A percentile compares a stretch with the other conserved stretches of the same genome.
These are phyloP conservation scores for Noctilio leporinus DNA, from an alignment of 2,113 vertebrate species.

Conservation along the genomic window DNA sequence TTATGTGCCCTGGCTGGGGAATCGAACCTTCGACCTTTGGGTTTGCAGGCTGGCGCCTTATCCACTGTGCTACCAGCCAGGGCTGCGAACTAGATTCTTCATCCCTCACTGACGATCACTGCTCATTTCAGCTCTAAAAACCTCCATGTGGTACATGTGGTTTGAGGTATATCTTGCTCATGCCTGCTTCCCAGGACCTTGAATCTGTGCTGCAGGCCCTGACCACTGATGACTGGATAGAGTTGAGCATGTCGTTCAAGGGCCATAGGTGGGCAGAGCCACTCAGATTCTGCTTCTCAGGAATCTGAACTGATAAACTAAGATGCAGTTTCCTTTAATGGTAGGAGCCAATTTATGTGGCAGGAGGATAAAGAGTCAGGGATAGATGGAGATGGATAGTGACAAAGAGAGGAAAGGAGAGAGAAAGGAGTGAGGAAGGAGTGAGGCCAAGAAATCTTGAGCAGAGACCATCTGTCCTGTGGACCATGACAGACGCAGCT, in stretches of 20 bases:
- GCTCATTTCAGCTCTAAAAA: neutral
- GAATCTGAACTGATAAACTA: neutral
- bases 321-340: neutral
- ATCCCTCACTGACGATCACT: neutral
- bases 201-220: neutral
- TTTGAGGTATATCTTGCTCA: neutral
- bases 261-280: neutral
- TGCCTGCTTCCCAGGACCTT: neutral
- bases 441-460: neutral
- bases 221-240: neutral
- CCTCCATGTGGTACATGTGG: fast-evolving
- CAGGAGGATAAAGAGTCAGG: neutral
- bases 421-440: neutral
- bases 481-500: neutral
- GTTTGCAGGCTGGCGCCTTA: too few species aligned
- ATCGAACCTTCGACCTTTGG: too few species aligned
- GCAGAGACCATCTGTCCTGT: neutral
- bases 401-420: neutral
- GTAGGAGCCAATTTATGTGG: neutral
- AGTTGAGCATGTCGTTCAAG: neutral
- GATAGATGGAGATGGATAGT: neutral
- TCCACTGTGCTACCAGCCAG: too few species aligned
- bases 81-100: neutral
- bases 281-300: neutral
- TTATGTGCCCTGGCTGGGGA: too few species aligned